A percentile compares a stretch with the other conserved stretches of the same genome.
phyloP scores from a whole-genome alignment of 37 sponge, comb jelly and placozoan genomes.

The Axinella damicornis region DNA sequence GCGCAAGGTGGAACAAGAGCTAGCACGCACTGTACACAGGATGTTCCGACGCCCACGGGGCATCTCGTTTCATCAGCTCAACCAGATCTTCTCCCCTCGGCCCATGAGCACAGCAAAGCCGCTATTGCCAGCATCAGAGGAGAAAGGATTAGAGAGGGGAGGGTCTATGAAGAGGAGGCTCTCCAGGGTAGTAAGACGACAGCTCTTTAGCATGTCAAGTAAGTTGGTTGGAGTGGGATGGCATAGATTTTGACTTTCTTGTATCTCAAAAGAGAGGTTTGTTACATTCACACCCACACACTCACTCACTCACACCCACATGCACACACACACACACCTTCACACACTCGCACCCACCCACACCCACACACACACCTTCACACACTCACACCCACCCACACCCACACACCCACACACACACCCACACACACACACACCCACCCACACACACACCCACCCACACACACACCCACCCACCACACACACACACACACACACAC shows the following conservation, averaged over 20 bases:
- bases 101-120: not conserved
- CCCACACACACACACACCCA: not conserved
- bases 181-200: not conserved
- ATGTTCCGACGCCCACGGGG: conserved; percentile 39
- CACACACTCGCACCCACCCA: too few relatives aligned
- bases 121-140: not conserved
- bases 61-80: conserved; percentile 36
- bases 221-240: not conserved
- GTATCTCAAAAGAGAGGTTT: too few relatives aligned
- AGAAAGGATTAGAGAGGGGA: not conserved
- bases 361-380: not conserved
- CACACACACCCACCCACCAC: not conserved
- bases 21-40: conserved; percentile 23
- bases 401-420: conserved; percentile 4
- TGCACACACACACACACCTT: not conserved
- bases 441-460: not conserved
- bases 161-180: not conserved
- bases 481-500: not conserved
- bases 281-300: too few relatives aligned
- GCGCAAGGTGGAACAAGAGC: conserved; percentile 21
- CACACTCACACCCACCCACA: not conserved
- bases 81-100: conserved; percentile 33
- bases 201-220: conserved; percentile 16
- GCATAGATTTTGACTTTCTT: too few relatives aligned
- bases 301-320: too few relatives aligned